Base-by-base conservation (phyloP, 2,113 vertebrate genomes). In the Halcyon malimbica region DNA sequence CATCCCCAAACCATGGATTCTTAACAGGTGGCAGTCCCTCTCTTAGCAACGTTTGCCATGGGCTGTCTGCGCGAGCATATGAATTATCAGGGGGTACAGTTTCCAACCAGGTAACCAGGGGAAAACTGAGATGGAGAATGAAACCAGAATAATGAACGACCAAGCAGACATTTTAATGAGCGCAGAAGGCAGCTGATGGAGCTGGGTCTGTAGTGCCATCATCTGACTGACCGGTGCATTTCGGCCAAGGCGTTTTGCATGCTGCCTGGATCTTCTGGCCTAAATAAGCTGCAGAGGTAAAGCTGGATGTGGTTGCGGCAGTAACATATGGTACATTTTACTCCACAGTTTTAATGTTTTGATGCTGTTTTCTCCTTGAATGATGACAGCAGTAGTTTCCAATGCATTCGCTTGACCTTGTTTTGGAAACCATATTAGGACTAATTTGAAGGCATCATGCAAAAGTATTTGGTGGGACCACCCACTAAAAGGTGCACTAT, bases 1-100 rank as follows among this genome's bases (percentile, higher is more conserved):
- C 96, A 94, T 97, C 97, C 96, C 95, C 84, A 96, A 98, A 97
- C 94, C 90, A 79, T 16, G 48, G 93, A 99, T 99, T 99, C 98
- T 97, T 98, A 97, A 98, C 98, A 98, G 98, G 98, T 98, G 98
- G 98, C 98, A 98, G 98, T 96, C 83, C 64, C 95, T 98, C 97
- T 97, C 99, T 98, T 99, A 99, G 99, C 99, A 99, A 99, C 99
- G 87, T 97, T 98, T 98, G 95, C 98, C 97, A 92, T 95, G 86
- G 92, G 95, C 96, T 97, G 97, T 95, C 96, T 94, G 94, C 28
- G 3, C 79, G 54, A 96, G 96, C 60, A 15, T 98, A 98, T 98
- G 98, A 98, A 98, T 98, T 97, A 98, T 96, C 97, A 79, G 98
- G 97, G 98, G 97, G 94, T 98, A 98, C 97, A 98, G 96, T 98